Conservation (phyloP, 2,797 vertebrate species). For the Pangasius sanitwongsei region DNA sequence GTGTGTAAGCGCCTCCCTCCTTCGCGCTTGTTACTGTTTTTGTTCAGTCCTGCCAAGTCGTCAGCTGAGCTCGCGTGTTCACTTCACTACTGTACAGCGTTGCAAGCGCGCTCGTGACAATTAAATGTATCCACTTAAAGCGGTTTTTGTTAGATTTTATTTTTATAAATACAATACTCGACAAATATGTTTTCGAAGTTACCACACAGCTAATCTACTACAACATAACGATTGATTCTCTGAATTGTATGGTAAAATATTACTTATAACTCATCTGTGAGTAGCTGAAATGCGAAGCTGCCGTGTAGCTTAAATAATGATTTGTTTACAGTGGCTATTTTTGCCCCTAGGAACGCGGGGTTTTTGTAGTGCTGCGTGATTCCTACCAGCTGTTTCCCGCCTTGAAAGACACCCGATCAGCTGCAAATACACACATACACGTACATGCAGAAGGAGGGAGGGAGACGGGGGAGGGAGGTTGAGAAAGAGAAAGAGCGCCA, state of each 20-base stretch:
- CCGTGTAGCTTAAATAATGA: slow-evolving; percentile 72
- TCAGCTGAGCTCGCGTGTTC: slow-evolving; percentile 86
- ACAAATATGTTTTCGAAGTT: not conserved
- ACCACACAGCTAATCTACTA: not conserved
- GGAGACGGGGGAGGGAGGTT: slow-evolving; percentile 53
- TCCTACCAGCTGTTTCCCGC: slow-evolving; percentile 99
- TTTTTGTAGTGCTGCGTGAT: slow-evolving; percentile 84
- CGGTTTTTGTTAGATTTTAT: not conserved
- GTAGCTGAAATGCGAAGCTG: not conserved
- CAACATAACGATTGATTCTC: not conserved
- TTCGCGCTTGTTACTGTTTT: slow-evolving; percentile 68
- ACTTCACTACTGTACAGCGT: slow-evolving; percentile 52
- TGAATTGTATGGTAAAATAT: not conserved
- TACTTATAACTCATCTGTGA: not conserved
- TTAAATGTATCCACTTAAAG: not conserved
- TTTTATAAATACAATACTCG: not conserved
- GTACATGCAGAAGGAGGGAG: slow-evolving; percentile 63
- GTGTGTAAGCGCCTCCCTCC: slow-evolving; percentile 12
- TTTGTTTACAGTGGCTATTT: slow-evolving; percentile 85
- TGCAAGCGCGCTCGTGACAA: not conserved
- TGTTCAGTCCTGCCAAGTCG: slow-evolving; percentile 75
- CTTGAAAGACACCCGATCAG: slow-evolving; percentile 94
- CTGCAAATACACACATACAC: slow-evolving; percentile 79
- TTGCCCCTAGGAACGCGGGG: slow-evolving; percentile 83
- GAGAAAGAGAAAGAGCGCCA: slow-evolving; percentile 69